These are phyloP conservation scores for Athene cunicularia DNA, from an alignment of 2,113 vertebrate genomes.

Conservation along the genomic window DNA sequence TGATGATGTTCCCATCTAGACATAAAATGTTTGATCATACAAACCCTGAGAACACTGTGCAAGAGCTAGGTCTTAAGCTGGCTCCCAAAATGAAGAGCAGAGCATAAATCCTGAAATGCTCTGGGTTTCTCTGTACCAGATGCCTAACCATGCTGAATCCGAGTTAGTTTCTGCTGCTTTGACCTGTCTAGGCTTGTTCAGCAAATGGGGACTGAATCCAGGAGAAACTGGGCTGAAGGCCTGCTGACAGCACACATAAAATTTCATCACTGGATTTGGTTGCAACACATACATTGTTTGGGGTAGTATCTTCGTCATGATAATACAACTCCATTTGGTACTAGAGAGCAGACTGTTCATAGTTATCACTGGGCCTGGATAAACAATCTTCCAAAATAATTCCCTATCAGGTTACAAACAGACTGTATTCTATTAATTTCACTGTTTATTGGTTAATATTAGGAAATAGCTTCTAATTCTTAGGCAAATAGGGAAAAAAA, in stretches of 20 bases:
- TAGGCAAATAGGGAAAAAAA: background rate
- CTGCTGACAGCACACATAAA: background rate
- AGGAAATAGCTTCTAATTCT: background rate
- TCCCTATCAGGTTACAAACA: background rate
- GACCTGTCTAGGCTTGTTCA: background rate
- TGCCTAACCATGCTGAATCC: background rate
- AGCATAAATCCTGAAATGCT: background rate
- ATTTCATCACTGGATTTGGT: background rate
- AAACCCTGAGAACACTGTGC: background rate
- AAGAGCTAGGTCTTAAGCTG: background rate
- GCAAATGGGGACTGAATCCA: background rate
- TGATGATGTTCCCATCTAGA: background rate
- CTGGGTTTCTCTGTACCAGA: background rate
- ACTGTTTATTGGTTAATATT: background rate
- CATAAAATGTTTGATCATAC: background rate
- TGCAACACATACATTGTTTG: background rate
- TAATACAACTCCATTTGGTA: background rate
- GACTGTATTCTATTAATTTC: background rate
- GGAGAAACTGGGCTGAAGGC: background rate
- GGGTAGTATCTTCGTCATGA: background rate
- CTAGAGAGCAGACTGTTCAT: background rate
- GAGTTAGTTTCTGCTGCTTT: background rate
- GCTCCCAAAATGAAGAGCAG: background rate
- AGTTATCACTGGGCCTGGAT: background rate
- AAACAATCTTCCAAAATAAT: background rate